These are phyloP conservation scores for Bujurquina vittata DNA, from an alignment of 2,113 vertebrate genomes.

Conservation along the genomic window DNA sequence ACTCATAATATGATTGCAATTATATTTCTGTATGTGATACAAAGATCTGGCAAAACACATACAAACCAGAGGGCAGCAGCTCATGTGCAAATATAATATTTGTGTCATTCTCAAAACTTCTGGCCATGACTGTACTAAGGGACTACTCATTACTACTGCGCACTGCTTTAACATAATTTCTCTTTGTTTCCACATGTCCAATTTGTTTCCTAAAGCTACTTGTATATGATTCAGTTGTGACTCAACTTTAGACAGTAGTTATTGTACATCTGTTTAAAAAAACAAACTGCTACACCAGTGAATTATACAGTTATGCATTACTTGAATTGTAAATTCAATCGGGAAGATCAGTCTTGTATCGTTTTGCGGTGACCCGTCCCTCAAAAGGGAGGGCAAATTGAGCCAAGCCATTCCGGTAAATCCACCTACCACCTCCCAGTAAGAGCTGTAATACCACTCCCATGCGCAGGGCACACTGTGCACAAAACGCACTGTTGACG, in stretches of 20 bases:
- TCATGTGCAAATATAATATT: too few relatives aligned
- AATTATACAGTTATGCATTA: not conserved
- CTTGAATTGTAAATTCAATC: not conserved
- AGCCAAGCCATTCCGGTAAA: not conserved
- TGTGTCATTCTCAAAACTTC: not conserved
- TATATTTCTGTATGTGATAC: too few relatives aligned
- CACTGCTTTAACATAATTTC: not conserved
- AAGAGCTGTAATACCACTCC: conserved; percentile 24
- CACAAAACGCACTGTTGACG: not conserved
- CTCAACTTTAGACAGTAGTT: not conserved
- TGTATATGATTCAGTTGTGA: not conserved
- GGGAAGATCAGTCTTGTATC: too few relatives aligned
- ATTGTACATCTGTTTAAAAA: not conserved
- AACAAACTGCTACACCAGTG: not conserved
- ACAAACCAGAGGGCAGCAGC: too few relatives aligned
- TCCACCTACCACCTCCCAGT: not conserved
- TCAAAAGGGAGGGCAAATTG: too few relatives aligned
- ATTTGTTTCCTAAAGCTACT: not conserved
- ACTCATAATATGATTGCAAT: too few relatives aligned
- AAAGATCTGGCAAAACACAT: too few relatives aligned
- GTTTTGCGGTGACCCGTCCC: too few relatives aligned
- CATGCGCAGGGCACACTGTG: not conserved
- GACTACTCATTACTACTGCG: not conserved
- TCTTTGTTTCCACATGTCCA: not conserved
- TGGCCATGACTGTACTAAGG: not conserved